phyloP scores from a whole-genome alignment of 2,888 invertebrate species.

The Drosophila pseudotalamancana region DNA sequence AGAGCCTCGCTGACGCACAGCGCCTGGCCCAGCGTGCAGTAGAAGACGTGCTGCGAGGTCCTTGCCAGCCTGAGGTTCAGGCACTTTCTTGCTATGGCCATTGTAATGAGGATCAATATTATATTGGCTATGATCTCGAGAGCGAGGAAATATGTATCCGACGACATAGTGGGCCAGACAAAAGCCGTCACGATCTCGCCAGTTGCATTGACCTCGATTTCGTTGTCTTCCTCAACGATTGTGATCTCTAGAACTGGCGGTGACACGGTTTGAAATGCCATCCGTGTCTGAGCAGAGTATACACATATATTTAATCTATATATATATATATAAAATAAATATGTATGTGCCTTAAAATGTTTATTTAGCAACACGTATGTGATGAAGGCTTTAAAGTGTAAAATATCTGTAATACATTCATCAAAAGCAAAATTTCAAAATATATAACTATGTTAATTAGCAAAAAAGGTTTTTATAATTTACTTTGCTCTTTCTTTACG shows the following conservation, averaged over 20 bases:
- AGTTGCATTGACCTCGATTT: slow-evolving; percentile 9
- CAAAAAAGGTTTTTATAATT: no score
- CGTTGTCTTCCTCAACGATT: neutral
- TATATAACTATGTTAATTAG: no score
- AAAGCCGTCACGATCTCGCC: neutral
- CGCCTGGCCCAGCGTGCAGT: slow-evolving; percentile 22
- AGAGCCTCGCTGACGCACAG: slow-evolving; percentile 25
- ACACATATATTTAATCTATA: neutral
- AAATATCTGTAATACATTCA: no score
- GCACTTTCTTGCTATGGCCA: slow-evolving; percentile 22
- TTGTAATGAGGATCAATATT: slow-evolving; percentile 5
- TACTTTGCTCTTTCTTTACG: no score
- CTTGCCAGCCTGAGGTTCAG: neutral
- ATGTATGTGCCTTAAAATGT: neutral
- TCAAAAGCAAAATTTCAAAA: no score
- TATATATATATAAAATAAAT: neutral
- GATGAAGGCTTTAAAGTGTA: slow-evolving; percentile 1
- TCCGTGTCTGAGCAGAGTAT: no score
- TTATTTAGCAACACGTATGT: slow-evolving; percentile 5
- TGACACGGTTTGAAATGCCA: no score
- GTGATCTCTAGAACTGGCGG: no score
- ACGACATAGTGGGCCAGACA: neutral
- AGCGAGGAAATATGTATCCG: neutral
- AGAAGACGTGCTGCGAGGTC: slow-evolving; percentile 35
- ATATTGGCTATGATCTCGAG: neutral